Conservation (phyloP, 2,888 invertebrate genomes). For the Rhodophaea formosa region DNA sequence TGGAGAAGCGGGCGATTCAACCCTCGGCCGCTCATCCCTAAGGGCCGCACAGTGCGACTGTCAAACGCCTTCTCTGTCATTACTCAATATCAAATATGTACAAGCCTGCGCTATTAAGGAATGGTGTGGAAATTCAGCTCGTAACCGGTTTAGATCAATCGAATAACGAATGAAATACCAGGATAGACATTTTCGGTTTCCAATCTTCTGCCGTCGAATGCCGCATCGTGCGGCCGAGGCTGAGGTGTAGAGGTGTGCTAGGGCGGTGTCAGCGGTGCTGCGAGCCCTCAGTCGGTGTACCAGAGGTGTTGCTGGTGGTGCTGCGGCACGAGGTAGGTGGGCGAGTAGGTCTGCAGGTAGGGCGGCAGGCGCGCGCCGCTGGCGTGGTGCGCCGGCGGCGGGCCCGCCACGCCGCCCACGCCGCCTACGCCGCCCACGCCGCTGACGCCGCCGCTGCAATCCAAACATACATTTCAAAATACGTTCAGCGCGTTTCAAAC, state of each 20-base stretch:
- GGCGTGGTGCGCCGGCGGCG: slow-evolving; percentile 92
- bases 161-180: slow-evolving; percentile 7
- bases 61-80: slow-evolving; percentile 1
- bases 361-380: slow-evolving; percentile 81
- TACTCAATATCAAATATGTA: slow-evolving; percentile 1
- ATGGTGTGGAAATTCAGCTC: slow-evolving; percentile 13
- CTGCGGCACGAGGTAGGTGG: slow-evolving; percentile 70
- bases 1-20: slow-evolving; percentile 31
- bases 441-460: slow-evolving; percentile 46
- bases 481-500: no score
- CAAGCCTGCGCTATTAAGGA: slow-evolving; percentile 9
- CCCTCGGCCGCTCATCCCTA: slow-evolving; percentile 39
- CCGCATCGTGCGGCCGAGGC: background rate
- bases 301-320: slow-evolving; percentile 86
- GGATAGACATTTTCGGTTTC: background rate
- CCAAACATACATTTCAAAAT: no score
- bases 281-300: slow-evolving; percentile 84
- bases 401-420: slow-evolving; percentile 85
- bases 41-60: slow-evolving; percentile 38
- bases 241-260: no score
- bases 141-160: background rate
- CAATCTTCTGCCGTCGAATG: background rate
- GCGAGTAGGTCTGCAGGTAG: slow-evolving; percentile 76
- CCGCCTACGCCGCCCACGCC: slow-evolving; percentile 66
- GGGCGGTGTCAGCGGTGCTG: background rate